Evolutionary conservation across 2,797 vertebrate genomes (phyloP).

Genomic region (Crypturellus tataupa): DNA sequence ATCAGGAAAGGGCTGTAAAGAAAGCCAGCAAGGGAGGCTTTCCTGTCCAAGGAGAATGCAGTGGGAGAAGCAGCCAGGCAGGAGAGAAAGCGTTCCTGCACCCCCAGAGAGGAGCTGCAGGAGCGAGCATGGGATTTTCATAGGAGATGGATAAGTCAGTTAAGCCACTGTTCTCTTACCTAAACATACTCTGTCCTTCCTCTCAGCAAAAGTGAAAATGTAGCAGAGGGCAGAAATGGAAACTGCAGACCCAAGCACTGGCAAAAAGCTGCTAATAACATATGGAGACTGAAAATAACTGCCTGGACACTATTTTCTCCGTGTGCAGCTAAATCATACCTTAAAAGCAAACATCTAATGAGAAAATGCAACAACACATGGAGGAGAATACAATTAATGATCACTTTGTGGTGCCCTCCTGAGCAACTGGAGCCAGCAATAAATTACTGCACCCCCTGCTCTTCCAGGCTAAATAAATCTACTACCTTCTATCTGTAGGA

Average conservation of each 20-base stretch:
- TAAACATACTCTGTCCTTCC: not conserved
- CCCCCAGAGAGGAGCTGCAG: not conserved
- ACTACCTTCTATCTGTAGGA: not conserved
- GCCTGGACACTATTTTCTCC: conserved; percentile 7
- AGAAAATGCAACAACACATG: not conserved
- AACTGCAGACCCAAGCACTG: conserved; percentile 18
- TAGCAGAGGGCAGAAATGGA: not conserved
- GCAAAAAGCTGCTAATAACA: not conserved
- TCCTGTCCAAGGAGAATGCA: not conserved
- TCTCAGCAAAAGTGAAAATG: not conserved
- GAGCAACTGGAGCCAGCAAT: conserved; percentile 39
- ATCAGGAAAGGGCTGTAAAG: not conserved
- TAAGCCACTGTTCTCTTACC: not conserved
- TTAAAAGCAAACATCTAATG: conserved; percentile 45
- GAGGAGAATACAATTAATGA: conserved; percentile 29
- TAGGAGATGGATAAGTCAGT: not conserved
- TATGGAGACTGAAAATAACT: not conserved
- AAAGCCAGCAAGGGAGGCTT: not conserved
- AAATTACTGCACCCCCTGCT: conserved; percentile 40
- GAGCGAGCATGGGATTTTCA: not conserved
- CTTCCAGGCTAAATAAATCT: conserved; percentile 59
- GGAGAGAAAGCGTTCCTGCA: not conserved
- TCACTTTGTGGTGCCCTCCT: conserved; percentile 51
- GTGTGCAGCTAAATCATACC: conserved; percentile 17
- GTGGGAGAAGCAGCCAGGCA: not conserved